A percentile compares a stretch with the other conserved stretches of the same genome.
These are phyloP conservation scores for Leptopilina clavipes DNA, from an alignment of 1,140 invertebrate genomes.

Conservation along the genomic window DNA sequence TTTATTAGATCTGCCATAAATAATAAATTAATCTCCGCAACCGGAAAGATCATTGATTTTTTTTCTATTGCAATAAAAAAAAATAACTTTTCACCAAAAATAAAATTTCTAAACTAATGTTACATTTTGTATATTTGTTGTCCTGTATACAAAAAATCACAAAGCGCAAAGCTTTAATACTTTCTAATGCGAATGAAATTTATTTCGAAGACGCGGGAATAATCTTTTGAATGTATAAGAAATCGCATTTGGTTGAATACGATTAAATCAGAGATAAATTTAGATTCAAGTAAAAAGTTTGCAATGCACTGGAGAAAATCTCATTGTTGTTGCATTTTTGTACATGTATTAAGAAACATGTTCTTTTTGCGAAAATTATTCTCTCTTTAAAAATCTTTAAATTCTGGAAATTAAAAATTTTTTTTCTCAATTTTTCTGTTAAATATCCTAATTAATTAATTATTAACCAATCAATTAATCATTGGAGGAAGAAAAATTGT, in stretches of 20 bases:
- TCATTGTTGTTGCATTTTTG: too few species aligned
- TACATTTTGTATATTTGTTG: too few species aligned
- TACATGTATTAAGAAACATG: too few species aligned
- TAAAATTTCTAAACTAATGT: too few species aligned
- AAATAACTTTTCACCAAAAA: neutral
- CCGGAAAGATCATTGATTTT: neutral
- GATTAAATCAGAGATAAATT: neutral
- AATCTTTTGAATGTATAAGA: neutral
- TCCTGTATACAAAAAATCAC: too few species aligned
- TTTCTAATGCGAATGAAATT: constrained; percentile 11
- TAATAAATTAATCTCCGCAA: neutral
- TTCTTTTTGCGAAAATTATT: too few species aligned
- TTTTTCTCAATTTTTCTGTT: too few species aligned
- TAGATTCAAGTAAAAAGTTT: neutral
- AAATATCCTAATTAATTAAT: too few species aligned
- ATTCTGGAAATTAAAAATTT: too few species aligned
- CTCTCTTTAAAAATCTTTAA: too few species aligned
- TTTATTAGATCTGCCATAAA: neutral
- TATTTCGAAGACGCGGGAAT: neutral
- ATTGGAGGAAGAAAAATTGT: too few species aligned
- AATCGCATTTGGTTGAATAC: neutral
- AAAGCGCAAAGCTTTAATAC: neutral
- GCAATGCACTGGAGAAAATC: neutral
- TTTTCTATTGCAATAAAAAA: neutral
- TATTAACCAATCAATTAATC: too few species aligned